These are phyloP conservation scores for Fulmarus glacialis DNA, from an alignment of 2,113 vertebrate species.

Conservation along the genomic window DNA sequence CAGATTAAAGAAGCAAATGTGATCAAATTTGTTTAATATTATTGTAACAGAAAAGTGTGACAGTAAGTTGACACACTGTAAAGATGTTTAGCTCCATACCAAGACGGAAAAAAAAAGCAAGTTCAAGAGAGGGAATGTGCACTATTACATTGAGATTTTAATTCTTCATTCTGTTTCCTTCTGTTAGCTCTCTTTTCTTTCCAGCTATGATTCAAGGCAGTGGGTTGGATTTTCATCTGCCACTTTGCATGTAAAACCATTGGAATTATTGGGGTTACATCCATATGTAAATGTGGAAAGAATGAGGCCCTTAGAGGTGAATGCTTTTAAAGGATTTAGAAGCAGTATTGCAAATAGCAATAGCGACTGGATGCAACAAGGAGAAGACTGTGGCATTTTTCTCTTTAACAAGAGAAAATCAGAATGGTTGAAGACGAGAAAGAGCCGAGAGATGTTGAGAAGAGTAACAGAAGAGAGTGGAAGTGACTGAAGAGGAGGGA, in stretches of 20 bases:
- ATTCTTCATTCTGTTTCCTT: constrained; percentile 1
- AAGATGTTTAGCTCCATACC: constrained; percentile 13
- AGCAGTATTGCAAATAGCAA: not conserved
- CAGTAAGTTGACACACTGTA: constrained; percentile 16
- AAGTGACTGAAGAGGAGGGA: not conserved
- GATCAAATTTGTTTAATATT: constrained; percentile 32
- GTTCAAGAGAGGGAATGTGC: not conserved
- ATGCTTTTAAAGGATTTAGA: not conserved
- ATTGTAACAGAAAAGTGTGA: constrained; percentile 48
- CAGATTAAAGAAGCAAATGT: constrained; percentile 34
- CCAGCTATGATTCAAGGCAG: not conserved
- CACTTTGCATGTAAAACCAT: not conserved
- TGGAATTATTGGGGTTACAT: not conserved
- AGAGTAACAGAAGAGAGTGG: not conserved
- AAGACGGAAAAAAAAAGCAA: not conserved
- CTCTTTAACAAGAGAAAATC: not conserved
- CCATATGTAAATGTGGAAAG: not conserved
- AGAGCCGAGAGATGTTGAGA: not conserved
- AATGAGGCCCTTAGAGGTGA: not conserved
- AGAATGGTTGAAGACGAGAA: not conserved
- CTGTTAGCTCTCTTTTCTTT: not conserved
- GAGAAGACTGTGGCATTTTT: not conserved
- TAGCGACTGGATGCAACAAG: not conserved
- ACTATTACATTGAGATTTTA: not conserved
- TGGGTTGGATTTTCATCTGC: not conserved